Percentiles rank a stretch among this genome's conserved stretches.
phyloP scores from a whole-genome alignment of 2,888 invertebrate species.

The Cantharis rufa region DNA sequence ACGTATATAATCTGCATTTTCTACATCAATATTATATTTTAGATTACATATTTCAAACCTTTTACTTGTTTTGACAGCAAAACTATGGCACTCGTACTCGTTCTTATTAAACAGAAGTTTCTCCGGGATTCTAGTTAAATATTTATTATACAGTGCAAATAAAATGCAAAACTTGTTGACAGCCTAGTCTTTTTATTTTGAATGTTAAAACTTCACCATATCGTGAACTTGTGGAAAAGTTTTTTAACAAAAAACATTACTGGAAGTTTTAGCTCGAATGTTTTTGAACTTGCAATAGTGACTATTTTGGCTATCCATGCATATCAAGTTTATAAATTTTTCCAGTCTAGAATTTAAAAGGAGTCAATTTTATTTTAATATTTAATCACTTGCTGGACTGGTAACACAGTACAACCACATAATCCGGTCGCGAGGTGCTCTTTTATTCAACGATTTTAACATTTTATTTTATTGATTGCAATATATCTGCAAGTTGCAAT shows the following conservation, averaged over 20 bases:
- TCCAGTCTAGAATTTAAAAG: background rate
- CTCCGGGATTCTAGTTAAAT: background rate
- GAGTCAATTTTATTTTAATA: background rate
- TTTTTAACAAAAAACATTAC: background rate
- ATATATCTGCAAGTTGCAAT: too few relatives aligned
- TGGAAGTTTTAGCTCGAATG: background rate
- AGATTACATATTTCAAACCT: background rate
- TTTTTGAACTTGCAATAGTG: background rate
- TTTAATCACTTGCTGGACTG: background rate
- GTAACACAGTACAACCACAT: background rate
- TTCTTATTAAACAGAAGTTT: background rate
- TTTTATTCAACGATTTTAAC: too few relatives aligned
- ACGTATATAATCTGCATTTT: background rate
- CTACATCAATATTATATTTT: background rate
- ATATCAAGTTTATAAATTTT: background rate
- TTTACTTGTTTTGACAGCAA: background rate
- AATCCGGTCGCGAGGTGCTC: background rate
- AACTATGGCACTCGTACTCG: background rate
- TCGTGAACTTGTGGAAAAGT: background rate
- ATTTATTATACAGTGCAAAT: background rate
- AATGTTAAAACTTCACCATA: background rate
- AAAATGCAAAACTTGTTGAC: background rate
- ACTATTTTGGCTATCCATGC: background rate
- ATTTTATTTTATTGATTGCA: too few relatives aligned
- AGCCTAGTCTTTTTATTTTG: background rate